A percentile compares a stretch with the other conserved stretches of the same genome.
Conservation (phyloP, 2,888 invertebrate species). For the Heliconius aoede region DNA sequence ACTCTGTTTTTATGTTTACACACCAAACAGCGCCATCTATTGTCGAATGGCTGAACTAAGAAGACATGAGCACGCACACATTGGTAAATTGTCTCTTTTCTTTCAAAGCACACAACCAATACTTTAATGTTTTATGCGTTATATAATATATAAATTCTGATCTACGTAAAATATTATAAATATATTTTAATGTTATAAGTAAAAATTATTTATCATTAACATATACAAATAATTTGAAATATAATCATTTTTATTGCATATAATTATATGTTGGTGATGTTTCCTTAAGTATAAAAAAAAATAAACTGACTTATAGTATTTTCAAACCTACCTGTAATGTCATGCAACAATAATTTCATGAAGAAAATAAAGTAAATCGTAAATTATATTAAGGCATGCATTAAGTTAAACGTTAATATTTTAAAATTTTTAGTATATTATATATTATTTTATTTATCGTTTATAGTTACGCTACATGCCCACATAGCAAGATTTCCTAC, state of each 20-base stretch:
- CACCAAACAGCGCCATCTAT: slow-evolving; percentile 68
- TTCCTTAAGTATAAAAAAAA: neutral
- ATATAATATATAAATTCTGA: neutral
- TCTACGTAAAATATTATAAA: neutral
- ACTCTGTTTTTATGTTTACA: neutral
- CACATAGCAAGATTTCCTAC: no score
- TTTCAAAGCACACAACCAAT: neutral
- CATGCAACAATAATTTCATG: slow-evolving; percentile 5
- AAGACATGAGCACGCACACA: slow-evolving; percentile 50
- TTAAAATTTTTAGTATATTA: neutral
- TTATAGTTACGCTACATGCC: no score
- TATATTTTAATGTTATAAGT: neutral
- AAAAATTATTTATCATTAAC: neutral
- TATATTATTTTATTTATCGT: neutral
- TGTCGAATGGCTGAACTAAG: slow-evolving; percentile 70
- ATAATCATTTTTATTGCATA: neutral
- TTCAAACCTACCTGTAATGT: neutral
- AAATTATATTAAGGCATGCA: neutral
- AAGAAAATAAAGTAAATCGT: neutral
- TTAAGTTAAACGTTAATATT: neutral
- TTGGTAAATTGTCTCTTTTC: slow-evolving; percentile 18
- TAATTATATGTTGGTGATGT: neutral
- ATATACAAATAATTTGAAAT: neutral
- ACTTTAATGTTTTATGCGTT: neutral
- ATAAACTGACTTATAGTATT: neutral